phyloP scores from a whole-genome alignment of 2,113 vertebrate species.

The Sigmodon hispidus region DNA sequence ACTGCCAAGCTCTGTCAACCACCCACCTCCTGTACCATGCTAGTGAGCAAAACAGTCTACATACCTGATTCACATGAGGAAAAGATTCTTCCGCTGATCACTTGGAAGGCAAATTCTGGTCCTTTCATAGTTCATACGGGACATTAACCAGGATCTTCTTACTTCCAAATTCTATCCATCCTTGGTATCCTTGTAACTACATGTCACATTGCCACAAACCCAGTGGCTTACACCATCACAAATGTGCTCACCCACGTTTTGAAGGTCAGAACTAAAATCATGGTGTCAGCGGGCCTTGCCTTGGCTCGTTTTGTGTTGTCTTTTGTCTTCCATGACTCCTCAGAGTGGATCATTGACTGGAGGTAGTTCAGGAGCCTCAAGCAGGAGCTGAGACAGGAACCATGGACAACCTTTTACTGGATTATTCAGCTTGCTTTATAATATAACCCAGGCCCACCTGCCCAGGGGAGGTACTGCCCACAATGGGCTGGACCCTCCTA shows the following conservation, averaged over 20 bases:
- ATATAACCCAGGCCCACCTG: neutral
- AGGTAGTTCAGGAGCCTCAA: neutral
- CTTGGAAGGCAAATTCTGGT: too few species aligned
- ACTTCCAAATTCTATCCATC: neutral
- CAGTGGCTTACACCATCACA: neutral
- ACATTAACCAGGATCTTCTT: too few species aligned
- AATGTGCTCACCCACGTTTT: accelerated
- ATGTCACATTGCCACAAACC: too few species aligned
- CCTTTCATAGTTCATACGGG: neutral
- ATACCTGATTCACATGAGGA: neutral
- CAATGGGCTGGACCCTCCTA: neutral
- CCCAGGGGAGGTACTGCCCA: neutral
- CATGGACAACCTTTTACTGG: neutral
- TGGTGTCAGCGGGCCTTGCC: accelerated
- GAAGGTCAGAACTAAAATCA: neutral
- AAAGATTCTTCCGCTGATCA: neutral
- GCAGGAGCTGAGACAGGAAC: neutral
- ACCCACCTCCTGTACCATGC: neutral
- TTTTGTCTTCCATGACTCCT: neutral
- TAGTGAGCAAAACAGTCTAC: neutral
- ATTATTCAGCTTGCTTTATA: neutral
- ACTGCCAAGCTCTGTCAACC: too few species aligned
- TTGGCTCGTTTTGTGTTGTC: neutral
- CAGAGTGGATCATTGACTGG: accelerated
- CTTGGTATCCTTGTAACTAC: neutral